Evolutionary conservation across 2,113 vertebrate genomes (phyloP).

Genomic region (Probosciger aterrimus): DNA sequence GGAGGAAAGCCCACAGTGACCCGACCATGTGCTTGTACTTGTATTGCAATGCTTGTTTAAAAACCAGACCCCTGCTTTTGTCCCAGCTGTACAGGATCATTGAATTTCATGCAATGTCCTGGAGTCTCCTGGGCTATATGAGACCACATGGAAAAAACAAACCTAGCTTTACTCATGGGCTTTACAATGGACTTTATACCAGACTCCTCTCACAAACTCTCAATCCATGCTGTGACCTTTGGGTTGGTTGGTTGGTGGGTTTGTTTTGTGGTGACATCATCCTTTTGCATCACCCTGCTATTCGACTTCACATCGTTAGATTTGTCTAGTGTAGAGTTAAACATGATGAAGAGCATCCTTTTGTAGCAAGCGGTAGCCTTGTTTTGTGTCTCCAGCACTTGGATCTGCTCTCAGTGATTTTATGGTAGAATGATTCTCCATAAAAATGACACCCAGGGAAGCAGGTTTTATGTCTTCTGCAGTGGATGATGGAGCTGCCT

Average conservation of each 20-base stretch:
- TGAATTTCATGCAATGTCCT: neutral
- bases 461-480: neutral
- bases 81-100: neutral
- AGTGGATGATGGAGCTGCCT: neutral
- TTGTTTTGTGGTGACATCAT: neutral
- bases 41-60: neutral
- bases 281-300: neutral
- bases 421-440: neutral
- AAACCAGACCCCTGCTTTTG: neutral
- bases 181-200: neutral
- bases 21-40: neutral
- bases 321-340: neutral
- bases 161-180: neutral
- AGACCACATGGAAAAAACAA: neutral
- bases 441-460: neutral
- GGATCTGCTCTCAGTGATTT: neutral
- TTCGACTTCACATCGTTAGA: neutral
- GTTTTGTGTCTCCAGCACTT: neutral
- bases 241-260: neutral
- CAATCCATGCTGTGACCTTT: neutral
- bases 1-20: neutral
- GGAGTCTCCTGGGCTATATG: neutral
- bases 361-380: neutral
- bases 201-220: neutral
- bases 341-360: neutral